These are phyloP conservation scores for Synergus itoensis DNA, from an alignment of 2,888 invertebrate species.

Conservation along the genomic window DNA sequence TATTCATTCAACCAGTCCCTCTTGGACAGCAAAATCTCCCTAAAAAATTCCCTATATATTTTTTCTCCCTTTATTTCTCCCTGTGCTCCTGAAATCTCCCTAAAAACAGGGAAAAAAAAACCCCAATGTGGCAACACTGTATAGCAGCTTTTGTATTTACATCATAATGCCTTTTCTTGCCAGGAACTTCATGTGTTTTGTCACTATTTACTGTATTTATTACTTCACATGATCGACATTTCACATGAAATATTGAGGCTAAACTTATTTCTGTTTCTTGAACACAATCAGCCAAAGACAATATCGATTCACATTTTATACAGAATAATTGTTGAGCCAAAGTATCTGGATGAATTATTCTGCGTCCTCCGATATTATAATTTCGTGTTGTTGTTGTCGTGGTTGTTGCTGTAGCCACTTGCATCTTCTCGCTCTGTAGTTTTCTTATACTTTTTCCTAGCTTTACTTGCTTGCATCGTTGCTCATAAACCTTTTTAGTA, in stretches of 20 bases:
- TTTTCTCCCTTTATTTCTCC: no score
- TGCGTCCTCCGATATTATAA: constrained; percentile 30
- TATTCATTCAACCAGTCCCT: no score
- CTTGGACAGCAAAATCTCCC: no score
- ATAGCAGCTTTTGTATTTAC: no score
- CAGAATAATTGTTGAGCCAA: constrained; percentile 39
- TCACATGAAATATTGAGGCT: constrained; percentile 40
- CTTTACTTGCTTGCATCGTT: neutral
- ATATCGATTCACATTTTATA: constrained; percentile 24
- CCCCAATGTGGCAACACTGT: no score
- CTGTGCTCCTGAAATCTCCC: no score
- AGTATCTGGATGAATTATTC: constrained; percentile 35
- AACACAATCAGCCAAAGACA: constrained; percentile 30
- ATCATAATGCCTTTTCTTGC: no score
- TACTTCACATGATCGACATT: constrained; percentile 35
- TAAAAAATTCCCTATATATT: no score
- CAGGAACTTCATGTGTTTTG: constrained; percentile 27
- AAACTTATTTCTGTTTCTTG: constrained; percentile 18
- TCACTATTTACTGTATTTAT: constrained; percentile 29
- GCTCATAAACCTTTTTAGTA: neutral
- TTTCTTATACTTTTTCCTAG: neutral
- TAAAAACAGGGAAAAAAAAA: no score
- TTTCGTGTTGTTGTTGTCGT: neutral
- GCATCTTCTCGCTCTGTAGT: neutral
- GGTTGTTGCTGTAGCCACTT: no score